Base-by-base conservation (phyloP, 2,888 invertebrate genomes). In the Malacosoma neustria region DNA sequence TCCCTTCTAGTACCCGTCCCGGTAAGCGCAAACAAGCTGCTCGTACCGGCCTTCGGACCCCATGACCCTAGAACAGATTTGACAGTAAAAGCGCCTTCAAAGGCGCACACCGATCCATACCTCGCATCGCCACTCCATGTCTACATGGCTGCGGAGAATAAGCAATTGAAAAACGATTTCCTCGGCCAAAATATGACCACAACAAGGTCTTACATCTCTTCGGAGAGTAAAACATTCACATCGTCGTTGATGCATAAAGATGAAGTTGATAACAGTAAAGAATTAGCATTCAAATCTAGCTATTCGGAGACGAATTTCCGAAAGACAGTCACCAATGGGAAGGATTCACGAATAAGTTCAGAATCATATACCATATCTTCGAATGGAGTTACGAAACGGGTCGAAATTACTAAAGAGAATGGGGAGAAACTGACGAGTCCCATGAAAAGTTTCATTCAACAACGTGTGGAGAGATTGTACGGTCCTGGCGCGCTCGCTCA, bases 401-500 rank as follows among this genome's bases (percentile, higher is more conserved):
- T 85, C 0, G 85, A 85, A 46, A 85, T 85, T 1, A 85, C 84
- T 0, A 85, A 85, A 31, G 85, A 85, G 30, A 85, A 85, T 55
- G 85, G 85, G 0, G 85, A 85, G 38, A 58, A 74, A 38, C 51
- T 85, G 0, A 72, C 82, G 1, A 80, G 86, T 51, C 87, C 89
- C 11, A 87, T 89, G 60, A 91, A 90, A 61, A 92, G 95, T 34
- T 94, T 96, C 58, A 95, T 96, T 32, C 93, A 96, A 61, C 95
- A 96, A 61, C 89, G 95, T 32, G 95, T 96, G 1, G 96, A 96
- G 59, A 87, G 96, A 36, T 77, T 96, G 2, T 96, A 96, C 63
- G 96, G 96, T 0, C 94, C 95, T 0, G 94, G 94, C 3, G 95
- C 95, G 1, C 68, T 95, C 22, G 95, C 94, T 1, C 94, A 94